A percentile compares a stretch with the other conserved stretches of the same genome.
These are phyloP conservation scores for Aepyceros melampus DNA, from an alignment of 2,113 vertebrate species.

Conservation along the genomic window DNA sequence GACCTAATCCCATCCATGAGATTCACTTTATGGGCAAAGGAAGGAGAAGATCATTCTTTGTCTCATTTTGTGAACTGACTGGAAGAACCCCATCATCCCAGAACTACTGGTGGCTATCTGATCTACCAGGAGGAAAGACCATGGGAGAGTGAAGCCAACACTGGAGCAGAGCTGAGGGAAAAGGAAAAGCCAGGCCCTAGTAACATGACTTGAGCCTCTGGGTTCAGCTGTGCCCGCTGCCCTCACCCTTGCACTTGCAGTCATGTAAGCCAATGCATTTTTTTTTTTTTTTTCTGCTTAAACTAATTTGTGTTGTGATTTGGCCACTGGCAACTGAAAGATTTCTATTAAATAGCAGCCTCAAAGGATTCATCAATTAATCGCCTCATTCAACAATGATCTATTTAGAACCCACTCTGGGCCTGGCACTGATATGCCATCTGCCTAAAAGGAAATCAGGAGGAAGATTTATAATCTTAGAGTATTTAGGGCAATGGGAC, in stretches of 20 bases:
- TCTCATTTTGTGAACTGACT: background rate
- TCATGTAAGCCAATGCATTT: background rate
- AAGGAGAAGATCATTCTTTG: background rate
- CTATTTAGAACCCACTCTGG: background rate
- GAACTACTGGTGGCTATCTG: background rate
- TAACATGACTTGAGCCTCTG: background rate
- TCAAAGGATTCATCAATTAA: slow-evolving; percentile 3
- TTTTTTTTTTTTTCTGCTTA: background rate
- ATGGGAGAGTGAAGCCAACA: background rate
- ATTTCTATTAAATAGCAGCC: background rate
- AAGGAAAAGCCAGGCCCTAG: background rate
- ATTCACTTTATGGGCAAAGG: background rate
- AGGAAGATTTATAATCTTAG: background rate
- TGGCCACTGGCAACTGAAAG: background rate
- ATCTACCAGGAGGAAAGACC: background rate
- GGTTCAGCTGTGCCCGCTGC: background rate
- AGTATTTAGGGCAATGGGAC: background rate
- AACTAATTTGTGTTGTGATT: background rate
- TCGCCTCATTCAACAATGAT: background rate
- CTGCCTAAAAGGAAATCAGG: background rate
- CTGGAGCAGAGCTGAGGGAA: background rate
- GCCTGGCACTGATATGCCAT: background rate
- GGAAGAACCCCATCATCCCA: background rate
- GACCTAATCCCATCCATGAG: background rate
- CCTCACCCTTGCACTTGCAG: background rate